Conservation (phyloP, 53 echinoderm and acorn worm species). For the Antedon mediterranea region DNA sequence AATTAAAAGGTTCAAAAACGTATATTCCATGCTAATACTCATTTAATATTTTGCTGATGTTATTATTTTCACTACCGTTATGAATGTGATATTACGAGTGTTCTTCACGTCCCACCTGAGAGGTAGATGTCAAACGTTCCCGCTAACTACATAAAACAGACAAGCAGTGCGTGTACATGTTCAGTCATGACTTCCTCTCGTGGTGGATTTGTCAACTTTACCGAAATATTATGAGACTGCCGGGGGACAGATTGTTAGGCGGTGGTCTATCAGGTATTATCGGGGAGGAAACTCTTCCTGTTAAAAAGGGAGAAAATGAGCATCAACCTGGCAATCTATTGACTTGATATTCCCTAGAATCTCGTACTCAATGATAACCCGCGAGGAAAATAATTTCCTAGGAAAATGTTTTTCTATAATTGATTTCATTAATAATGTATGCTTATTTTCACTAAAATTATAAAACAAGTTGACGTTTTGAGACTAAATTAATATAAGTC, state of each 20-base stretch:
- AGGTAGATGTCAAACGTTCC: neutral
- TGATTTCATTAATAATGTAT: neutral
- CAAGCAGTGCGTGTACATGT: neutral
- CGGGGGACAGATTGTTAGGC: neutral
- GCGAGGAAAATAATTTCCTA: neutral
- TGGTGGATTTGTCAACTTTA: neutral
- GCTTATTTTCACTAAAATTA: neutral
- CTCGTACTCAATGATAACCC: neutral
- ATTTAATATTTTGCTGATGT: neutral
- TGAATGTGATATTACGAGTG: neutral
- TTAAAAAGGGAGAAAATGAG: neutral
- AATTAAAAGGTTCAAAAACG: neutral
- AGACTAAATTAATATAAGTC: too few species aligned
- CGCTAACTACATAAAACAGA: neutral
- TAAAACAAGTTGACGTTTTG: too few species aligned
- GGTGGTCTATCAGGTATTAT: neutral
- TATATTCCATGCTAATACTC: neutral
- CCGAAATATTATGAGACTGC: neutral
- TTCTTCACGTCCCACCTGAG: neutral
- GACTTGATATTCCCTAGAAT: neutral
- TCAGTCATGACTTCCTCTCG: neutral
- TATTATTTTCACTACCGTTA: neutral
- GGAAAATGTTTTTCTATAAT: neutral
- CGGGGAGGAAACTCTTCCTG: neutral
- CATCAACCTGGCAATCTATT: neutral